phyloP scores from a whole-genome alignment of 64 coral and sea anemone genomes.

The Porites lutea region DNA sequence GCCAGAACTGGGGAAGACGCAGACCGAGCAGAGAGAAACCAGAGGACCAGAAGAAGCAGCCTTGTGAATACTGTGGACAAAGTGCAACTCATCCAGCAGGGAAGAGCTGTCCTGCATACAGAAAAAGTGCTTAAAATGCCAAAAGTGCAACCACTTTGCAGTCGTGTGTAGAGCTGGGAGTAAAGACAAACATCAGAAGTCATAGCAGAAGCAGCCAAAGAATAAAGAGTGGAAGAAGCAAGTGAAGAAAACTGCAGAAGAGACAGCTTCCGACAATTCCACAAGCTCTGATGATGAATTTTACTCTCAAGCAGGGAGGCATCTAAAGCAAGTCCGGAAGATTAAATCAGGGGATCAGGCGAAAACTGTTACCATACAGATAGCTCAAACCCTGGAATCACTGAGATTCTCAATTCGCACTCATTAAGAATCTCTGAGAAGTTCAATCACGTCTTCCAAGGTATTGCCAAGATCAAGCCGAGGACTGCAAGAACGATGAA shows the following conservation, averaged over 20 bases:
- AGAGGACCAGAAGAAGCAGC: constrained; percentile 7
- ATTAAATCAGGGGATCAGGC: background rate
- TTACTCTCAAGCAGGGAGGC: constrained; percentile 8
- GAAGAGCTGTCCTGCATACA: background rate
- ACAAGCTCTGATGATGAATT: constrained; percentile 55
- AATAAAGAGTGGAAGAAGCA: no score
- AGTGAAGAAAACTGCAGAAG: constrained; percentile 48
- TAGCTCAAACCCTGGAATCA: constrained; percentile 15
- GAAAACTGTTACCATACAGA: background rate
- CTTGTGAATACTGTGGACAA: constrained; percentile 9
- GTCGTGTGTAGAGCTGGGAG: background rate
- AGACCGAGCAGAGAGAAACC: background rate
- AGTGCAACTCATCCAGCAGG: constrained; percentile 14
- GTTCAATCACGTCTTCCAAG: constrained; percentile 17
- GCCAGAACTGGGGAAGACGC: background rate
- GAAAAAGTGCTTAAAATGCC: constrained; percentile 47
- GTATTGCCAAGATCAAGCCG: constrained; percentile 25
- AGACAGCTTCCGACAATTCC: constrained; percentile 27
- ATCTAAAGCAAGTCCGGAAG: constrained; percentile 30
- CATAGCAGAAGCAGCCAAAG: background rate
- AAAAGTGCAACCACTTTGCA: constrained; percentile 22
- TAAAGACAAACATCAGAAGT: constrained; percentile 18
- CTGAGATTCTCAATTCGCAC: no score
- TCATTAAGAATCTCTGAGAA: no score
- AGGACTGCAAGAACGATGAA: constrained; percentile 4